phyloP scores from a whole-genome alignment of 2,888 invertebrate species.

The Phalera bucephala region DNA sequence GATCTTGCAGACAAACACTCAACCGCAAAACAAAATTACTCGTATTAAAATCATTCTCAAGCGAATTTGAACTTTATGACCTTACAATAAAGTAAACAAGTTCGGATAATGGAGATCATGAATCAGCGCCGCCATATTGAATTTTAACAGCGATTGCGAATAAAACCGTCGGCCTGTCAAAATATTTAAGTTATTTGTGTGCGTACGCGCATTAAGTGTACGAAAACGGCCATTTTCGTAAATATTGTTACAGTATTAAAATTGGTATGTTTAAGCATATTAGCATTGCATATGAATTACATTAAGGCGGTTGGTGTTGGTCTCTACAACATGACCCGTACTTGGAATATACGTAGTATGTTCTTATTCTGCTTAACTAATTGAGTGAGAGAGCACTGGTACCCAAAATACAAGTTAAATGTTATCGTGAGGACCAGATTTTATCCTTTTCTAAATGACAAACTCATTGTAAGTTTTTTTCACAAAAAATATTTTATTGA shows the following conservation, averaged over 20 bases:
- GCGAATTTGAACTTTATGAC: conserved; percentile 6
- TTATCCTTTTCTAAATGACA: too few species aligned
- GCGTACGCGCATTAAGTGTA: conserved; percentile 13
- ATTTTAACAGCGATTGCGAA: conserved; percentile 43
- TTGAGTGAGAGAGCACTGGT: too few species aligned
- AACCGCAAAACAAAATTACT: conserved; percentile 15
- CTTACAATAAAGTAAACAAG: neutral
- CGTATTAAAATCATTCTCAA: neutral
- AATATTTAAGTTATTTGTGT: conserved; percentile 46
- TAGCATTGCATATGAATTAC: too few species aligned
- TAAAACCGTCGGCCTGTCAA: conserved; percentile 52
- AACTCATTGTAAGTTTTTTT: too few species aligned
- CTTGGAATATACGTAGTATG: too few species aligned
- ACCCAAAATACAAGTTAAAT: too few species aligned
- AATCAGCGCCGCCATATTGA: conserved; percentile 44
- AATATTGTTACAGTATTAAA: conserved; percentile 6
- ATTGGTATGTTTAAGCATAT: neutral
- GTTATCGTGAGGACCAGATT: too few species aligned
- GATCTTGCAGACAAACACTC: conserved; percentile 25
- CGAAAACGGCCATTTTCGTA: conserved; percentile 25
- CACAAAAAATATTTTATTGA: too few species aligned
- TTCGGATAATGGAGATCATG: conserved; percentile 13
- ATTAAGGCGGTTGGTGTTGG: too few species aligned
- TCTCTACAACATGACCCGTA: too few species aligned
- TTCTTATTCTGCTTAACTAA: too few species aligned